Evolutionary conservation across 2,888 invertebrate species (phyloP).

Genomic region (Scaptomyza tumidula): DNA sequence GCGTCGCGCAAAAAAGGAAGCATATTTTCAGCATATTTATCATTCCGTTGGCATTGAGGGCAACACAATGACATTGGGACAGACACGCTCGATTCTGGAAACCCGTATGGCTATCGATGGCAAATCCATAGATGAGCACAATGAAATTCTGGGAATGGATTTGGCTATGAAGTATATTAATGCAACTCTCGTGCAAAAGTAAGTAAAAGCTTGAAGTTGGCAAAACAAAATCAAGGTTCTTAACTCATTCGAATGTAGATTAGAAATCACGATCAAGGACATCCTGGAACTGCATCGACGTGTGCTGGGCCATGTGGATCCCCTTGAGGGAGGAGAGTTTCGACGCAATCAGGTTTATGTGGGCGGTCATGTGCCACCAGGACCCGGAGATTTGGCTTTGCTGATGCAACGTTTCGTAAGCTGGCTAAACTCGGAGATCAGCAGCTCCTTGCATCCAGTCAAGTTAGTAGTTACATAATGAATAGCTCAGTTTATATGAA

Average conservation of each 20-base stretch:
- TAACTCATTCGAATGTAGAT: slow-evolving; percentile 82
- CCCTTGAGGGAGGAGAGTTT: slow-evolving; percentile 94
- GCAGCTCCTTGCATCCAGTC: slow-evolving; percentile 94
- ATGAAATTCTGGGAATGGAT: slow-evolving; percentile 97
- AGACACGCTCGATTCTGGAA: slow-evolving; percentile 96
- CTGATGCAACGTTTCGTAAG: slow-evolving; percentile 95
- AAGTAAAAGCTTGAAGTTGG: slow-evolving; percentile 36
- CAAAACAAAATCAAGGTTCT: not conserved
- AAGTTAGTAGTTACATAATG: slow-evolving; percentile 85
- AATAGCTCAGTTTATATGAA: not conserved
- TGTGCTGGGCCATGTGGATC: slow-evolving; percentile 97
- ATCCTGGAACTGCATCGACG: slow-evolving; percentile 96
- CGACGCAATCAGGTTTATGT: slow-evolving; percentile 96
- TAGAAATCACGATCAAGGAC: slow-evolving; percentile 93
- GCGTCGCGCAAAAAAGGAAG: slow-evolving; percentile 95
- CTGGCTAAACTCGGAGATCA: slow-evolving; percentile 96
- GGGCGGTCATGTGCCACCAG: slow-evolving; percentile 96
- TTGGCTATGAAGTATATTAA: slow-evolving; percentile 97
- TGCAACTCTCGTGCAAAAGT: slow-evolving; percentile 90
- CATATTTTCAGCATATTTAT: slow-evolving; percentile 97
- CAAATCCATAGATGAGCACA: slow-evolving; percentile 98
- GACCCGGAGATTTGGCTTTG: slow-evolving; percentile 91
- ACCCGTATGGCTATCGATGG: slow-evolving; percentile 94
- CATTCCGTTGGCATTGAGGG: slow-evolving; percentile 99
- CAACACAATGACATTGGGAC: slow-evolving; percentile 97